Evolutionary conservation across 2,113 vertebrate species (phyloP).

Genomic region (Dicaeum eximium): DNA sequence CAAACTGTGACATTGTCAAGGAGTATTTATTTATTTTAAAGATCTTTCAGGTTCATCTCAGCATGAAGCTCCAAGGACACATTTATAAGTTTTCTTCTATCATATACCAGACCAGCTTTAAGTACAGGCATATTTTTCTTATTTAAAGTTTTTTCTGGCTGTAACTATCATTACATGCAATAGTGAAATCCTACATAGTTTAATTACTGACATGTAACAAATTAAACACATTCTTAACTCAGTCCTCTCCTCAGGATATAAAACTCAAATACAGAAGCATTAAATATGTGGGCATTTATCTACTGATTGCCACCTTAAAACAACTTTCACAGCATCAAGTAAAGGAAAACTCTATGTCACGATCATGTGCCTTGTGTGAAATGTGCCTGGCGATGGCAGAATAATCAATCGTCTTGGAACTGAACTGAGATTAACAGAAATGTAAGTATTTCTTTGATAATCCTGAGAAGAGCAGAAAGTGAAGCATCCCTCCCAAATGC

Average conservation of each 20-base stretch:
- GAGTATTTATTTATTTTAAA: not conserved
- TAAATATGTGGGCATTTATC: not conserved
- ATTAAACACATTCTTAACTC: not conserved
- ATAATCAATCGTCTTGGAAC: not conserved
- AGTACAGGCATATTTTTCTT: not conserved
- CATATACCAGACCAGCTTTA: fast-evolving
- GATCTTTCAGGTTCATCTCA: not conserved
- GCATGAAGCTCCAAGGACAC: not conserved
- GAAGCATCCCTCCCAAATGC: not conserved
- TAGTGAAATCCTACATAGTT: not conserved
- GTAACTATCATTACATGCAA: not conserved
- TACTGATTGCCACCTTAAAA: not conserved
- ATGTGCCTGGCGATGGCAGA: not conserved
- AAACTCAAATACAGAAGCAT: not conserved
- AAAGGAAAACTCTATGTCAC: not conserved
- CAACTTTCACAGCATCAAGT: not conserved
- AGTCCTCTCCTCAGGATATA: not conserved
- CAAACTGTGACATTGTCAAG: too few relatives aligned
- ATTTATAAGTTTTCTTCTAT: not conserved
- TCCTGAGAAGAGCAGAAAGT: not conserved
- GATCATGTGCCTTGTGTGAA: fast-evolving
- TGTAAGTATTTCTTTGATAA: not conserved
- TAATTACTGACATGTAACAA: not conserved
- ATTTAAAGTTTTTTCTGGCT: not conserved
- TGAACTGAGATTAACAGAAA: not conserved